Base-by-base conservation (phyloP, 1,140 invertebrate species). In the Lamellibrachia luymesi region DNA sequence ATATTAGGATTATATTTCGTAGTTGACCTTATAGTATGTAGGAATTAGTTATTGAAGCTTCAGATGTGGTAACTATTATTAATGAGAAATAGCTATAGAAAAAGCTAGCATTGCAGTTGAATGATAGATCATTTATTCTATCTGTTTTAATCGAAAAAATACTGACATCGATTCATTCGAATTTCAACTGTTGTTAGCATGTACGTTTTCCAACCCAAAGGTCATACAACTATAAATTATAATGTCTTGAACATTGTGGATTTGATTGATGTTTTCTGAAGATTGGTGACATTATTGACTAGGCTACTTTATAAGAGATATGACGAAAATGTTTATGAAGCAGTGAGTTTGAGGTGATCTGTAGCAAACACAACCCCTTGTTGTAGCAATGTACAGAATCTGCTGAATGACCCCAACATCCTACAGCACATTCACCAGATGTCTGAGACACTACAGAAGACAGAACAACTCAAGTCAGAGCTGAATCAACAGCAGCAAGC, bases 341-440 rank as follows among this genome's bases (percentile, higher is more conserved):
- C 52, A 56, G 6, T 56, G 52, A 7, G 52, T 56, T 56, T 56
- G 52, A 13, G 13, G 52, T 56, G 52, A 50, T 22, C n/a, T 92
- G 38, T 92, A 49, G 51, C 10, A 17, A 92, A 50, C n/a, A 17
- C 8, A 50, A 10, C 90, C 51, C 51, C 27, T 92, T 89, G 93
- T 94, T 94, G 50, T 93, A 97, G 96, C 94, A 95, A 95, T 95
- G 95, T 96, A 8, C 96, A 96, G 93, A 96, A 95, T 94, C 95
- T 98, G 94, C 96, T 98, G 93, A 97, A 97, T 92, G 98, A 98
- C 96, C 97, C 97, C 2, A 97, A 97, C 96, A 97, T 98, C 64
- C 95, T 98, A 93, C 97, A 97, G 51, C 97, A 98, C 94, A 95
- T 98, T 7, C 97, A 95, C 92, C 96, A 96, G 94, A 94, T 95